Conservation (phyloP, 2,888 invertebrate genomes). For the Drosophila tanythrix region DNA sequence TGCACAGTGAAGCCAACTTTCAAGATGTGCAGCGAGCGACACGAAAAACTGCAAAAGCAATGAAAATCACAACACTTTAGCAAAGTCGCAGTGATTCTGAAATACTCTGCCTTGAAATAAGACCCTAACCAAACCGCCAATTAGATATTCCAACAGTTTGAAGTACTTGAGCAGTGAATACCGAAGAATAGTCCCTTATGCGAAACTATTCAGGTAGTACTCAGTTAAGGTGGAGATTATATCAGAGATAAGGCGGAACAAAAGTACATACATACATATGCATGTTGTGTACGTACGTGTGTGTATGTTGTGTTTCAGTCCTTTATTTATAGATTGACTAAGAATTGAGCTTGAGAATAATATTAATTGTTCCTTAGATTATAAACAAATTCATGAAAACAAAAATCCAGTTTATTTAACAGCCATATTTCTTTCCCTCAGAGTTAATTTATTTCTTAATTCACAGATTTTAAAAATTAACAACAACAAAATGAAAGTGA, state of each 20-base stretch:
- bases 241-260: not conserved
- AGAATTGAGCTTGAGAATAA: not conserved
- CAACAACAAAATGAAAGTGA: not conserved
- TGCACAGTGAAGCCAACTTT: conserved; percentile 38
- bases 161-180: not conserved
- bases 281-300: no score
- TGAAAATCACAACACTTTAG: not conserved
- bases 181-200: not conserved
- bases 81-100: not conserved
- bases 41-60: conserved; percentile 5
- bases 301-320: not conserved
- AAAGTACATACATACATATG: not conserved
- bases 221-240: not conserved
- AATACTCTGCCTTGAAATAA: conserved; percentile 16
- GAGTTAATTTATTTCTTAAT: not conserved
- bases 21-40: conserved; percentile 16
- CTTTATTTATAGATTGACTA: not conserved
- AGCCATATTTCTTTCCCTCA: not conserved
- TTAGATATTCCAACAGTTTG: not conserved
- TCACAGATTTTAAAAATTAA: not conserved
- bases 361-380: not conserved
- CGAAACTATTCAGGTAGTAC: not conserved
- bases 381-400: not conserved
- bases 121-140: not conserved
- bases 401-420: not conserved